Percentiles rank a stretch among this genome's conserved stretches.
Evolutionary conservation across 1,140 invertebrate species (phyloP).

Genomic region (Drosophila pectinifera): DNA sequence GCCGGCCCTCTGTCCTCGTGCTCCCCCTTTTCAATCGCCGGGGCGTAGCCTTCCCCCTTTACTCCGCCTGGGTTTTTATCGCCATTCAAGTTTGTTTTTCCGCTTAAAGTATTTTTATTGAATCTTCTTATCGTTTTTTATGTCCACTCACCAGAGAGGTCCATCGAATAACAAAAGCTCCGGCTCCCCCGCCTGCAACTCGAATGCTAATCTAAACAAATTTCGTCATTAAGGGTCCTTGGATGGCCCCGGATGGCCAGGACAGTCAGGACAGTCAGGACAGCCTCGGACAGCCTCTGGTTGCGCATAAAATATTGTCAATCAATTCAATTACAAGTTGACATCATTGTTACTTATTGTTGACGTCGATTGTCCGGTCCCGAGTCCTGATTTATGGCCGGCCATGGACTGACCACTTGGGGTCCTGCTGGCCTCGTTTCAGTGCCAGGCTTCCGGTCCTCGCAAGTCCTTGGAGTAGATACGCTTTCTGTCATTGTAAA

Average conservation of each 20-base stretch:
- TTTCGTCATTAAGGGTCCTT: slow-evolving; percentile 73
- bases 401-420: slow-evolving; percentile 33
- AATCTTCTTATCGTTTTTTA: slow-evolving; percentile 83
- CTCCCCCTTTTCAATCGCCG: slow-evolving; percentile 50
- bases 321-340: slow-evolving; percentile 85
- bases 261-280: not conserved
- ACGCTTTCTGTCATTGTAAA: not conserved
- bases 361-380: slow-evolving; percentile 73
- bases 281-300: slow-evolving; percentile 16
- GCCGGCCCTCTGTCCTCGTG: not conserved
- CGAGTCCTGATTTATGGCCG: slow-evolving; percentile 43
- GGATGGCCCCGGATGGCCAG: slow-evolving; percentile 7
- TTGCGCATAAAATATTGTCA: slow-evolving; percentile 84
- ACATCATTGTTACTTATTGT: slow-evolving; percentile 84
- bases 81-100: slow-evolving; percentile 84
- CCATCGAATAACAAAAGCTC: slow-evolving; percentile 26
- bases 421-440: slow-evolving; percentile 12
- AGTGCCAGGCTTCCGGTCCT: not conserved
- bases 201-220: slow-evolving; percentile 85
- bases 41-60: slow-evolving; percentile 43
- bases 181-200: slow-evolving; percentile 7
- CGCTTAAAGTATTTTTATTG: slow-evolving; percentile 85
- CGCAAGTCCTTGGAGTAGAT: not conserved
- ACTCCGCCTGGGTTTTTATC: slow-evolving; percentile 47
- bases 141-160: slow-evolving; percentile 61